These are phyloP conservation scores for Sinosuthora webbiana DNA, from an alignment of 2,113 vertebrate genomes.

Conservation along the genomic window DNA sequence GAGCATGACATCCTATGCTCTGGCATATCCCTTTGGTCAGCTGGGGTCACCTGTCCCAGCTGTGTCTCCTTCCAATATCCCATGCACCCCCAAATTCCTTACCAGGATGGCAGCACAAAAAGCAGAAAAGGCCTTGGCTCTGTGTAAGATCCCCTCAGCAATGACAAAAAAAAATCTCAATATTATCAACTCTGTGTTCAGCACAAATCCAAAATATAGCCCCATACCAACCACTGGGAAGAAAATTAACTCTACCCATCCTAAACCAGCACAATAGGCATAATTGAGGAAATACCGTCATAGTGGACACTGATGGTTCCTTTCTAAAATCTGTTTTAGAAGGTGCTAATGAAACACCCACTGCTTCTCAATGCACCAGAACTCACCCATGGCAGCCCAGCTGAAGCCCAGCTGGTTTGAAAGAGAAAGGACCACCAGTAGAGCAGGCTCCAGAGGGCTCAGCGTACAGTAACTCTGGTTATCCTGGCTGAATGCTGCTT, in stretches of 20 bases:
- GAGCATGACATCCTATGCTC: neutral
- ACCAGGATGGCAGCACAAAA: rapidly evolving
- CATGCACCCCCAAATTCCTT: neutral
- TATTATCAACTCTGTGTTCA: neutral
- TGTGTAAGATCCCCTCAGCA: neutral
- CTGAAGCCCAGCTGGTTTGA: neutral
- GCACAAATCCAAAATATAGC: neutral
- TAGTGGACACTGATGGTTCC: neutral
- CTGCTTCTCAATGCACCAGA: neutral
- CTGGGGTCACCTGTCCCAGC: neutral
- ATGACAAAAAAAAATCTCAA: neutral
- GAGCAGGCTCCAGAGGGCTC: neutral
- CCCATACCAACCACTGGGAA: neutral
- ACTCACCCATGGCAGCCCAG: neutral
- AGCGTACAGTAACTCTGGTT: neutral
- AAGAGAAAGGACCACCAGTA: neutral
- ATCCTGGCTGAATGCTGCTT: neutral
- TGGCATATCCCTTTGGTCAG: neutral
- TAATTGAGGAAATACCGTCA: neutral
- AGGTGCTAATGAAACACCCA: neutral
- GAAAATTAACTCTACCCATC: neutral
- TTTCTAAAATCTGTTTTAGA: neutral
- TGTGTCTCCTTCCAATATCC: neutral
- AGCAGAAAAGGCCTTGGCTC: neutral
- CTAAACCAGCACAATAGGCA: neutral